Evolutionary conservation across 2,797 vertebrate genomes (phyloP), one percentile per base, ranked within the genome.

Genomic region (Propithecus perrieri): DNA sequence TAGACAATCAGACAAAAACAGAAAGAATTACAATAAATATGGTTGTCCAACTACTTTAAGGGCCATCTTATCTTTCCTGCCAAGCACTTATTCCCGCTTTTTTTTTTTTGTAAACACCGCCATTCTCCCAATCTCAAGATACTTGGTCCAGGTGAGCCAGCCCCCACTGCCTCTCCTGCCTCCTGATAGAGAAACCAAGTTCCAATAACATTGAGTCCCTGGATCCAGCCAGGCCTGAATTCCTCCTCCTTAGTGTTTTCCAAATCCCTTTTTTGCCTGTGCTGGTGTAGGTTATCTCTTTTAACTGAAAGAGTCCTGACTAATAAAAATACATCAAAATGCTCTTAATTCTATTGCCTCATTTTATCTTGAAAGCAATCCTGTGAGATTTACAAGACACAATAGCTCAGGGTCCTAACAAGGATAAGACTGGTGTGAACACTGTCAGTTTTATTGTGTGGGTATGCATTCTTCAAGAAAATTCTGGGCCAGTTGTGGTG

Each of bases 161-260:
- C 13, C 10, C n/a, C 50, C 41, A 7, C 1, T 11, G 61, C 15
- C 22, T 41, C 8, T 55, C 35, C 53, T 46, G n/a, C 22, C 48
- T 61, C 65, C 55, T 72, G 50, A 81, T 4, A 75, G 30, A 84
- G 28, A 55, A 35, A 89, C 30, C 67, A 80, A 92, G 41, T 79
- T 55, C 63, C 41, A 59, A 11, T 6, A 67, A 33, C 43, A 26
- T 11, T 90, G 76, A 89, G 48, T 12, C 48, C 57, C 75, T 91
- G 38, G 75, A 87, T 92, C 74, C 35, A 91, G n/a, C 87, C 85
- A 28, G 48, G 26, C 84, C 84, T 87, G 69, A 89, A 95, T 12
- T 10, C 79, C n/a, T 91, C 35, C 4, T 30, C n/a, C 26, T 89
- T 50, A 2, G 7, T 55, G 67, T 53, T 83, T 89, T 43, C 55